A percentile compares a stretch with the other conserved stretches of the same genome.
These are phyloP conservation scores for Adelosebastes latens DNA, from an alignment of 2,797 vertebrate species.

Conservation along the genomic window DNA sequence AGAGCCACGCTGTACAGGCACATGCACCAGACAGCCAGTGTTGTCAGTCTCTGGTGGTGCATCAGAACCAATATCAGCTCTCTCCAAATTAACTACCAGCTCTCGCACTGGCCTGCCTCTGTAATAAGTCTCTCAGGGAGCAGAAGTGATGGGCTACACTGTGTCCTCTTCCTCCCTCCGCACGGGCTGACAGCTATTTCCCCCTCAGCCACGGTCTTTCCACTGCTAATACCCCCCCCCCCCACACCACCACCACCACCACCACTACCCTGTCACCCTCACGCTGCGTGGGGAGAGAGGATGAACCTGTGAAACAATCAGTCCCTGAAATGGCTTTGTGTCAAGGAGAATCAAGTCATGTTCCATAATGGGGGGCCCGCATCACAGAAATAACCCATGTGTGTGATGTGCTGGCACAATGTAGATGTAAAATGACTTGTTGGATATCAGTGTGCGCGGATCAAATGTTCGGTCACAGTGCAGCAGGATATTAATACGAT, in stretches of 20 bases:
- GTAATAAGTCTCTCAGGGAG: slow-evolving; percentile 86
- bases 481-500: slow-evolving; percentile 38
- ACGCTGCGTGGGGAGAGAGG: slow-evolving; percentile 23
- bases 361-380: slow-evolving; percentile 45
- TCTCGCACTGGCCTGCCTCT: slow-evolving; percentile 72
- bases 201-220: slow-evolving; percentile 52
- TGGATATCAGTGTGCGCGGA: slow-evolving; percentile 38
- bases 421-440: slow-evolving; percentile 59
- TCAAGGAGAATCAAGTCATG: slow-evolving; percentile 71
- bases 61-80: slow-evolving; percentile 83
- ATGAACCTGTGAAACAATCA: slow-evolving; percentile 74
- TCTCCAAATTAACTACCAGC: slow-evolving; percentile 82
- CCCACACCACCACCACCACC: neutral
- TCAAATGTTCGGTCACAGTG: slow-evolving; percentile 39
- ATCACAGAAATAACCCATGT: slow-evolving; percentile 19
- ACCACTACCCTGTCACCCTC: slow-evolving; percentile 2
- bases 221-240: slow-evolving; percentile 24
- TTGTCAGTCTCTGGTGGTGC: slow-evolving; percentile 71
- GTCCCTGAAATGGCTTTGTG: slow-evolving; percentile 72
- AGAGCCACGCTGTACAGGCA: neutral
- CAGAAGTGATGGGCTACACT: slow-evolving; percentile 63
- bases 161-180: slow-evolving; percentile 47
- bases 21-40: slow-evolving; percentile 30
- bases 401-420: slow-evolving; percentile 24
- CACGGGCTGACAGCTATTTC: slow-evolving; percentile 57